Conservation (phyloP, 2,113 vertebrate species). For the Platysteira castanea region DNA sequence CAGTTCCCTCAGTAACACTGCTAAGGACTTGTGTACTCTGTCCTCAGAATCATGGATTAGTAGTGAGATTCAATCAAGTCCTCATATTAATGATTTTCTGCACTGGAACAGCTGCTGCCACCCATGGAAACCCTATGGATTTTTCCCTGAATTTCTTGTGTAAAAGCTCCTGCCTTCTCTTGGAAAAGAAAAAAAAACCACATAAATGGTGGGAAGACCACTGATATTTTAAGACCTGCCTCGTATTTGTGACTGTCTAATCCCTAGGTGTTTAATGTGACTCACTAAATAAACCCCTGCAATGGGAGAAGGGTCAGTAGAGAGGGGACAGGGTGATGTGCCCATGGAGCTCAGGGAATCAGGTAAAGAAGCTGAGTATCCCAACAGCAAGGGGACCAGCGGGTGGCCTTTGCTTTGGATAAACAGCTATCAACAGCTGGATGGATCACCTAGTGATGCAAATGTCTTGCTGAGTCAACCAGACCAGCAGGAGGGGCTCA, state of each 20-base stretch:
- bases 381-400: not conserved
- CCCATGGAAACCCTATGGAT: not conserved
- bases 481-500: accelerated
- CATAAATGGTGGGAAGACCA: not conserved
- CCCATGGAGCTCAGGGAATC: not conserved
- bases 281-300: not conserved
- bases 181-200: not conserved
- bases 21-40: not conserved
- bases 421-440: not conserved
- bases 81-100: not conserved
- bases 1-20: not conserved
- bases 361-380: not conserved
- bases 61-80: not conserved
- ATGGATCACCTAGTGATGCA: not conserved
- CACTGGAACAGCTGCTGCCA: not conserved
- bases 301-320: not conserved
- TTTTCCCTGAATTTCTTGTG: not conserved
- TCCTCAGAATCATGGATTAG: not conserved
- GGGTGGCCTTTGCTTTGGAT: not conserved
- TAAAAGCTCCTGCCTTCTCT: not conserved
- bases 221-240: not conserved
- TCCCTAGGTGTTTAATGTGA: not conserved
- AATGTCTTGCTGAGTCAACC: not conserved
- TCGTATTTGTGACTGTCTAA: not conserved
- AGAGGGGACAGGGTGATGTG: not conserved